Conservation (phyloP, 2,797 vertebrate genomes). For the Amblyraja radiata region DNA sequence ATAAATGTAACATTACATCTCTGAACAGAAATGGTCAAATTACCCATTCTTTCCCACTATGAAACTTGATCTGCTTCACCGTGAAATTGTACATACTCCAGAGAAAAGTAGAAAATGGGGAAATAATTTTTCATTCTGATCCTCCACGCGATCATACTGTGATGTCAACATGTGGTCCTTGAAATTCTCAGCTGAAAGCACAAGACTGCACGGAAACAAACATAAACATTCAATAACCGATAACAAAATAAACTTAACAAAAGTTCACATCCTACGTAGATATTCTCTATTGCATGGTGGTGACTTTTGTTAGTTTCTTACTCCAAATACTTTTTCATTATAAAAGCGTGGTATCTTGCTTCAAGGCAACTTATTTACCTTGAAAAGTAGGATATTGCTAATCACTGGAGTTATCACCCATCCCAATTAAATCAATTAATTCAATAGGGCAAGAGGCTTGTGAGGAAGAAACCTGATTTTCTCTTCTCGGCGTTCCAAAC, state of each 20-base stretch:
- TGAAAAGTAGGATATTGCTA: neutral
- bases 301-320: neutral
- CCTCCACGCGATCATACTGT: neutral
- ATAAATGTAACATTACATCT: neutral
- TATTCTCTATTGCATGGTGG: neutral
- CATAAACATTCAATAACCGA: neutral
- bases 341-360: neutral
- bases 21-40: neutral
- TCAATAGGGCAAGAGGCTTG: neutral
- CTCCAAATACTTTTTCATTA: neutral
- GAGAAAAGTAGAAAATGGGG: neutral
- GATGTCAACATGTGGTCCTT: neutral
- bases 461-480: neutral
- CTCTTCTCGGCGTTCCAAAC: neutral
- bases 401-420: neutral
- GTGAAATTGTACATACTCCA: neutral
- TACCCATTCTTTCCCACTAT: neutral
- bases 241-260: neutral
- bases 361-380: neutral
- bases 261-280: neutral
- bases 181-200: neutral
- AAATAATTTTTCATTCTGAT: neutral
- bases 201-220: neutral
- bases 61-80: neutral
- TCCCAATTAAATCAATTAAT: conserved; percentile 30